Conservation (phyloP, 2,113 vertebrate genomes). For the Ibidorhyncha struthersii region DNA sequence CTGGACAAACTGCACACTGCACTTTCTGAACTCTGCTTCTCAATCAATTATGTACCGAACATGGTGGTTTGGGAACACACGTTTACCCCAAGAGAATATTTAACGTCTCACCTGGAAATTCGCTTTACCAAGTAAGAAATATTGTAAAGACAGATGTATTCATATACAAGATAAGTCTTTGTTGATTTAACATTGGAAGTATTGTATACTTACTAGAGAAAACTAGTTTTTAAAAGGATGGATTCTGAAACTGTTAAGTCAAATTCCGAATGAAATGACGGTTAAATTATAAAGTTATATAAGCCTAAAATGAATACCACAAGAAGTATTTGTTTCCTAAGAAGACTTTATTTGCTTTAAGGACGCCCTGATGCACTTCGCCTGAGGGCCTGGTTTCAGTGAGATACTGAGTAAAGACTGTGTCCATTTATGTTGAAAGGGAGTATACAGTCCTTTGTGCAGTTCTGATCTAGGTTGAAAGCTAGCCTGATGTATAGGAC, state of each 20-base stretch:
- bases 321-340: neutral
- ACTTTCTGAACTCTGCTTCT: constrained; percentile 98
- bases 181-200: neutral
- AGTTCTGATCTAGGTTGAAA: neutral
- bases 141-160: neutral
- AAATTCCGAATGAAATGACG: neutral
- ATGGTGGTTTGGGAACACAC: constrained; percentile 99
- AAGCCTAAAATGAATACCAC: neutral
- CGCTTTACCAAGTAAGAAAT: constrained; percentile 96
- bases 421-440: neutral
- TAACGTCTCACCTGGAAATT: constrained; percentile 99
- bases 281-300: neutral
- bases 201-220: neutral
- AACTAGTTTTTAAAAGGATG: neutral
- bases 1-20: constrained; percentile 99
- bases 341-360: neutral
- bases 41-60: constrained; percentile 98
- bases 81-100: constrained; percentile 96
- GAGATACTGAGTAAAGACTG: neutral
- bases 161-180: neutral
- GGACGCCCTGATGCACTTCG: neutral
- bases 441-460: neutral
- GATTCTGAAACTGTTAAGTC: accelerated
- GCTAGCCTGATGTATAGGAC: neutral
- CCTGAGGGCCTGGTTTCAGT: neutral